phyloP scores from a whole-genome alignment of 2,113 vertebrate species.

The Accipiter virgatus region DNA sequence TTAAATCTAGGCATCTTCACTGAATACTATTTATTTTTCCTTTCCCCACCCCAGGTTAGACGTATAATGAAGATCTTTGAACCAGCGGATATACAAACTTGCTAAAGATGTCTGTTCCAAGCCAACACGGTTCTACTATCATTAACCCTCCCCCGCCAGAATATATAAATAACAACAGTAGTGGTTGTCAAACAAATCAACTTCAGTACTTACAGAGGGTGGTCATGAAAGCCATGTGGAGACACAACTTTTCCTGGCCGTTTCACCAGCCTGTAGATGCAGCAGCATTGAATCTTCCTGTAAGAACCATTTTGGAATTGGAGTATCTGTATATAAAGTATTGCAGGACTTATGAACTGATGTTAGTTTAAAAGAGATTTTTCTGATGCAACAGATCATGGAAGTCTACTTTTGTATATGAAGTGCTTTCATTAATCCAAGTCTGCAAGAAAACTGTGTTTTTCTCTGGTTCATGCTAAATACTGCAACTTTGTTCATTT shows the following conservation, averaged over 20 bases:
- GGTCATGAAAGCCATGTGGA: slow-evolving; percentile 86
- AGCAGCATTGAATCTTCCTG: slow-evolving; percentile 83
- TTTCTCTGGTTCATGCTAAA: background rate
- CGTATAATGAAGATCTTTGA: background rate
- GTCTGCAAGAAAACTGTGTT: background rate
- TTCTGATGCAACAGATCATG: background rate
- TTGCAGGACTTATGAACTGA: background rate
- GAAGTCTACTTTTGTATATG: background rate
- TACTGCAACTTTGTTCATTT: background rate
- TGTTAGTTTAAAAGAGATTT: background rate
- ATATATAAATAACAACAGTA: slow-evolving; percentile 77
- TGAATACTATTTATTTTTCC: background rate
- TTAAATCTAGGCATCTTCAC: background rate
- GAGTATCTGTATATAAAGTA: background rate
- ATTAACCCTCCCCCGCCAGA: slow-evolving; percentile 88
- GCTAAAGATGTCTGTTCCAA: slow-evolving; percentile 76
- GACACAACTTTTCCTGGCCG: slow-evolving; percentile 89
- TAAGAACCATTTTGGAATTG: slow-evolving; percentile 69
- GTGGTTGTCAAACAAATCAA: slow-evolving; percentile 85
- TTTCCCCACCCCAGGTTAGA: background rate
- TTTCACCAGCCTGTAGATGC: slow-evolving; percentile 95
- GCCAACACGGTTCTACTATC: slow-evolving; percentile 23
- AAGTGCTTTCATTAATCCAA: background rate
- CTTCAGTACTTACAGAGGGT: slow-evolving; percentile 88
- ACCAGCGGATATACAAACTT: background rate